phyloP scores from a whole-genome alignment of 1,140 invertebrate genomes.

The Sarcophaga bullata region DNA sequence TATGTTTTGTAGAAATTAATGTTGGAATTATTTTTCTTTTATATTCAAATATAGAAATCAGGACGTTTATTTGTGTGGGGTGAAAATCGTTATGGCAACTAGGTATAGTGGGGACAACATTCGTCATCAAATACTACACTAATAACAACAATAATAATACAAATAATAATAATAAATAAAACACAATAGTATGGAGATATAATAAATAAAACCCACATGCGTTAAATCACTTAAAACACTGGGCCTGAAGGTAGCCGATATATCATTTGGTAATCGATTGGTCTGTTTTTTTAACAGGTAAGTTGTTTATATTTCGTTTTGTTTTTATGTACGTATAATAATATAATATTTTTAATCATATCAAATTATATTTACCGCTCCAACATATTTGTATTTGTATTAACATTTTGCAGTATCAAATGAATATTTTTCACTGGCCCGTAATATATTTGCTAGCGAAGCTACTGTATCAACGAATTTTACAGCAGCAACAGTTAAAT shows the following conservation, averaged over 20 bases:
- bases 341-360: neutral
- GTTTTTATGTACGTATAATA: neutral
- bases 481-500: constrained; percentile 52
- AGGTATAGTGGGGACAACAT: constrained; percentile 65
- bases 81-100: constrained; percentile 73
- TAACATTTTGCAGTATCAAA: constrained; percentile 56
- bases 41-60: constrained; percentile 56
- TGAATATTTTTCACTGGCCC: constrained; percentile 63
- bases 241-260: constrained; percentile 61
- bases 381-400: neutral
- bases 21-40: neutral
- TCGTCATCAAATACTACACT: constrained; percentile 46
- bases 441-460: constrained; percentile 58
- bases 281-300: constrained; percentile 62
- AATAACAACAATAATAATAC: constrained; percentile 28
- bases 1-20: no score
- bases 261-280: constrained; percentile 62
- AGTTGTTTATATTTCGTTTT: constrained; percentile 44
- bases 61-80: constrained; percentile 71
- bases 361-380: constrained; percentile 26
- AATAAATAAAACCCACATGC: constrained; percentile 63
- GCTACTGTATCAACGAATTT: constrained; percentile 59
- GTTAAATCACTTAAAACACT: constrained; percentile 64
- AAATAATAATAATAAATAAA: constrained; percentile 37
- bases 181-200: constrained; percentile 50